Base-by-base conservation (phyloP, 2,888 invertebrate species). In the Microplitis manilae region DNA sequence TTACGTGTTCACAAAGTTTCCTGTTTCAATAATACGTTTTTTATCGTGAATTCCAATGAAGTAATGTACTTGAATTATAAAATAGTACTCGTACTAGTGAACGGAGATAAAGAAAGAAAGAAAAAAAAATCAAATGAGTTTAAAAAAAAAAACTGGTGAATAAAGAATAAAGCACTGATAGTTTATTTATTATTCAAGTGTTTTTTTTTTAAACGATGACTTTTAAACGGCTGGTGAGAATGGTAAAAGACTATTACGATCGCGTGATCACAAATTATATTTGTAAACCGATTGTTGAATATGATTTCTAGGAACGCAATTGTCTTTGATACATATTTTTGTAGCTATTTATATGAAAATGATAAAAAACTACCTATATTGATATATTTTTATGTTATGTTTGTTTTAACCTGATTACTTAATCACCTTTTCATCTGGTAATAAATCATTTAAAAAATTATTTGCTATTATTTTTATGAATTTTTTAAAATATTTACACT, bases 241-340 rank as follows among this genome's bases (percentile, higher is more conserved):
- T 50, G 50, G 13, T 50, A 50, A 50, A 39, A 15, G 15, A 13
- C 2, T 68, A 39, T n/a, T n/a, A 59, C 20, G 20, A 76, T 76
- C 71, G 76, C 76, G 76, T 76, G 76, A 70, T 76, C 60, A n/a
- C 17, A 69, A 71, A 75, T 70, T 64, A 65, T 75, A 64, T 65
- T 40, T 60, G n/a, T 50, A 7, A 60, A 41, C 67, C 71, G 64
- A 39, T 71, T 67, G 50, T 71, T 5, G 59, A 30, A 13, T 59
- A 76, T 76, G 67, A 76, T 64, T 65, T 67, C 59, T 64, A 64
- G 17, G 75, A 76, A 65, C 39, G 13, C 70, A 67, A 76, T 71
- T 76, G 71, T 76, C 76, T 60, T 50, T 40, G 38, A 30, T 39
- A 50, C 8, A 59, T 15, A 76, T 76, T 68, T 65, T 39, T 15